Base-by-base conservation (phyloP, 2,113 vertebrate species). In the Trinectes maculatus region DNA sequence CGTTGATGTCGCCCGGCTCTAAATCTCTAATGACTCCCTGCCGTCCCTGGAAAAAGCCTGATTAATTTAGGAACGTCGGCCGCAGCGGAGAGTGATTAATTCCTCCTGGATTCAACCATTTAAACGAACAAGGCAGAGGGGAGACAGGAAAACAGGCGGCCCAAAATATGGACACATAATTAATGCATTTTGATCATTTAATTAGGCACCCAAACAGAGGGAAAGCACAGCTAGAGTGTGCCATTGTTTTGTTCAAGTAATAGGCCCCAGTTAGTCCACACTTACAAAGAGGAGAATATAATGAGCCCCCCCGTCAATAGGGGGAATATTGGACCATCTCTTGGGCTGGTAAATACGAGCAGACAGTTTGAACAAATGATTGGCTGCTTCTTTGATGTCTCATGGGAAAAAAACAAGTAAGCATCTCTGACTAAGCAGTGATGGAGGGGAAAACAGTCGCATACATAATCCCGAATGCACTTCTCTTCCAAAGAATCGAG, bases 11-110 rank as follows among this genome's bases (percentile, higher is more conserved):
- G 81, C 75, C 71, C 76, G 63, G 48, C 58, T 72, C 57, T 66
- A 83, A 85, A 91, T 90, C 80, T 70, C 65, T 89, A 88, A 91
- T 86, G 87, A 90, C 73, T 85, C 77, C 63, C 56, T 68, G 67
- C 77, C 85, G 69, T 85, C 75, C 64, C 44, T 74, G 70, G 80
- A 18, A 87, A 86, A 86, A 80, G 57, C 71, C 83, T 90, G 84
- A 91, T 91, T 90, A 87, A 90, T 91, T 88, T 86, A 79, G 74
- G 77, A 89, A 88, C 80, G 85, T 85, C 47, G 60, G 72, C 79
- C 9, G 18, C 68, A 51, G 69, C 77, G 82, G 77, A 86, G 82
- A 87, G 85, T 88, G 82, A 91, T 89, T 86, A 88, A 90, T 90
- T 91, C 87, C 83, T 87, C 74, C 52, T 78, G 89, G 89, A 89